Evolutionary conservation across 2,797 vertebrate genomes (phyloP), one percentile per base, ranked within the genome.

Genomic region (Chrysolophus pictus): DNA sequence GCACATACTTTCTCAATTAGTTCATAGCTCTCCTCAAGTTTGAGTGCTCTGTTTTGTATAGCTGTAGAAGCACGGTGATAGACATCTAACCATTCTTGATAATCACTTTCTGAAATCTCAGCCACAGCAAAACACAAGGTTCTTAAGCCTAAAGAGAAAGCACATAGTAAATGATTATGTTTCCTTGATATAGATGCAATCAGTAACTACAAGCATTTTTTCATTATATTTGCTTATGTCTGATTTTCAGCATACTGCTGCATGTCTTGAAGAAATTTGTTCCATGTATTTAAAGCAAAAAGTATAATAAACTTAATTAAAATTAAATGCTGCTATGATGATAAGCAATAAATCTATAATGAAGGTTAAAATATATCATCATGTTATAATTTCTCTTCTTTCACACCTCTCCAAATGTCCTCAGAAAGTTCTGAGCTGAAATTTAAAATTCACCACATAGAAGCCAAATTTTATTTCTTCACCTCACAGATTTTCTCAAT

Each of bases 21-120:
- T 79, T 99, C 99, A 23, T 99, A 99, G 97, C 98, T 99, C 96
- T 99, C 99, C 93, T 99, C 99, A 84, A 99, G 97, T 88, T 99
- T 99, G 46, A 99, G 98, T 10, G 98, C 97, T 97, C 99, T 97
- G 98, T 99, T 99, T 95, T 99, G 99, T 88, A 99, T 94, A 8
- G 99, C 98, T 2, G 98, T 99, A 84, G 98, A 97, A 35, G 99
- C 99, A 44, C 98, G 97, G 63, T 98, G 98, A 78, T 99, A 97
- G 75, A 99, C 94, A 58, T 98, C 97, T 89, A 98, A 96, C 99
- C 99, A 99, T 64, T 99, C 98, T 71, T 98, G 98, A 95, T 99
- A 99, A 86, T 98, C 97, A 4, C 98, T 98, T 97, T 99, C 99
- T 1, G 99, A 98, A 96, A 99, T 97, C 90, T 99, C 99, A 39